Conservation (phyloP, 2,888 invertebrate genomes). For the Chloroclystis v-ata region DNA sequence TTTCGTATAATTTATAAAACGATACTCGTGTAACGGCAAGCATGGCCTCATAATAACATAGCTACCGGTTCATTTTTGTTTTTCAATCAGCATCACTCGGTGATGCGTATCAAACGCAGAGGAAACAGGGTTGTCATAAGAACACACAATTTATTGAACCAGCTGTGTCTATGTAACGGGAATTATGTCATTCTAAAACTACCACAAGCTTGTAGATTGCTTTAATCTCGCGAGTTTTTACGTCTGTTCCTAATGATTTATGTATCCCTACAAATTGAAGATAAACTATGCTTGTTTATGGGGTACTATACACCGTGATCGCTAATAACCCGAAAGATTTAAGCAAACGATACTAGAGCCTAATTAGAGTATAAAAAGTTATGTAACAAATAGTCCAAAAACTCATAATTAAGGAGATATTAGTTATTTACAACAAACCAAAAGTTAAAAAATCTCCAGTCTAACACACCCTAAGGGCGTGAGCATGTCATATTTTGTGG, state of each 20-base stretch:
- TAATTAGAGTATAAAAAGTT: too few species aligned
- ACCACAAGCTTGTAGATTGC: constrained; percentile 1
- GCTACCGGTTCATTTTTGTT: constrained; percentile 53
- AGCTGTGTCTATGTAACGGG: constrained; percentile 6
- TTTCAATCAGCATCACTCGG: constrained; percentile 54
- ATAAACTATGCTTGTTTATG: background rate
- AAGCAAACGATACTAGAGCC: too few species aligned
- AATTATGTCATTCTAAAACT: background rate
- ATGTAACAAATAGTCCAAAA: too few species aligned
- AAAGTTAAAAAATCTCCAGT: too few species aligned
- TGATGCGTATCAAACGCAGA: constrained; percentile 53
- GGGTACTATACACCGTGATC: too few species aligned
- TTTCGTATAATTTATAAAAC: constrained; percentile 5
- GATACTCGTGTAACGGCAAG: constrained; percentile 33
- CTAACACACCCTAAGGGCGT: too few species aligned
- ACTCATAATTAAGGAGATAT: too few species aligned
- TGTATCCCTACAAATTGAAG: background rate
- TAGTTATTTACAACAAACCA: too few species aligned
- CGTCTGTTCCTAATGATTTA: background rate
- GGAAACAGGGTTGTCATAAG: constrained; percentile 36
- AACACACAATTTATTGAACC: constrained; percentile 13
- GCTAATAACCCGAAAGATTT: too few species aligned
- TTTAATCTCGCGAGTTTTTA: constrained; percentile 1
- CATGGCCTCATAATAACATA: constrained; percentile 36
- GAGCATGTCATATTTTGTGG: too few species aligned